Evolutionary conservation across 1,140 invertebrate genomes (phyloP).

Genomic region (Aphelenchoides besseyi): DNA sequence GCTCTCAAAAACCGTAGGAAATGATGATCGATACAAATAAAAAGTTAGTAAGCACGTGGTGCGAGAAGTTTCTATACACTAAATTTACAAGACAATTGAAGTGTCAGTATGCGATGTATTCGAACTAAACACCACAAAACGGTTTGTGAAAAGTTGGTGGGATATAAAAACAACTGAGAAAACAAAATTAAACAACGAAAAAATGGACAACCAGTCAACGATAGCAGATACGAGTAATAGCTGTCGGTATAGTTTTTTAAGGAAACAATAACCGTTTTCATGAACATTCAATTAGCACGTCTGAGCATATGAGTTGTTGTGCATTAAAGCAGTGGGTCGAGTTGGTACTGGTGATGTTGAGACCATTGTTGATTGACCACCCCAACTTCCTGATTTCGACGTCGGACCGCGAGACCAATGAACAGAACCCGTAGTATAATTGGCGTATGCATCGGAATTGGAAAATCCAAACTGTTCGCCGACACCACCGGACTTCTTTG

Average conservation of each 20-base stretch:
- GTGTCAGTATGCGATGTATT: background rate
- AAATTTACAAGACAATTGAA: background rate
- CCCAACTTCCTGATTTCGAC: slow-evolving; percentile 57
- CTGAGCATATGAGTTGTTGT: slow-evolving; percentile 6
- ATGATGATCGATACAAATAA: background rate
- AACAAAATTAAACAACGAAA: no score
- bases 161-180: no score
- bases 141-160: no score
- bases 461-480: slow-evolving; percentile 30
- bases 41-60: background rate
- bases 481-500: slow-evolving; percentile 31
- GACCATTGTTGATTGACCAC: slow-evolving; percentile 49
- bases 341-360: background rate
- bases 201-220: no score
- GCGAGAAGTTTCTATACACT: background rate
- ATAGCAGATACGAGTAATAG: no score
- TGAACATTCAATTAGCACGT: background rate
- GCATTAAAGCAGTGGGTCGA: background rate
- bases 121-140: no score
- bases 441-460: slow-evolving; percentile 14
- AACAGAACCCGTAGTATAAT: slow-evolving; percentile 22
- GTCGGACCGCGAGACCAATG: slow-evolving; percentile 48
- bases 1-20: no score
- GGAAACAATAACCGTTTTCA: background rate
- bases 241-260: background rate